Evolutionary conservation across 1,140 invertebrate genomes (phyloP), one percentile per base, ranked within the genome.

Genomic region (Habropoda laboriosa): DNA sequence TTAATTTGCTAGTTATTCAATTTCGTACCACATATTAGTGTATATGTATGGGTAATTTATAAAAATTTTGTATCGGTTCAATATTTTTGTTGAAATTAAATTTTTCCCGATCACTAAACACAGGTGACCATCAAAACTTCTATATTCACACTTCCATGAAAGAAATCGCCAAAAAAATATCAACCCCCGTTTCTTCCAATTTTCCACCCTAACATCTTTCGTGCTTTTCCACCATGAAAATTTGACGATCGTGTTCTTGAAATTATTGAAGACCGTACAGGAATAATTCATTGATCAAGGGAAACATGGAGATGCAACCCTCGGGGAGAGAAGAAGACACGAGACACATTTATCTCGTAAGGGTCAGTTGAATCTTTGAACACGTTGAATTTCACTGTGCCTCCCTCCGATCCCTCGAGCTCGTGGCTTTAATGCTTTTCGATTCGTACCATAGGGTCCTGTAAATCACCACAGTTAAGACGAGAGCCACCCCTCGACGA

Each of bases 221-320:
- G n/a, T n/a, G n/a, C n/a, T n/a, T n/a, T n/a, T n/a, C n/a, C n/a
- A n/a, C n/a, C n/a, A 3, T 51, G 30, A 51, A 49, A 38, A 68
- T 35, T 51, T 67, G 21, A 8, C 16, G 12, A 32, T 10, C 45
- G 38, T 16, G 24, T 40, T 42, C 42, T 64, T 21, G 60, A 66
- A 61, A 53, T 58, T 57, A 63, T 55, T 40, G 47, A 72, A 79
- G 60, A 42, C 35, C 18, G 5, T 40, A 57, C 75, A n/a, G n/a
- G 81, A 83, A 85, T 82, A 83, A 83, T 83, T 83, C 57, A 77
- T 53, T 57, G n/a, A 70, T n/a, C 72, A 45, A 57, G 18, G 75
- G 66, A 61, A 16, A 58, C 0, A 47, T 32, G 24, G 2, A 30
- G 6, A 47, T n/a, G n/a, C n/a, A n/a, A n/a, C n/a, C n/a, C n/a